Base-by-base conservation (phyloP, 2,888 invertebrate species). In the Orthosia gracilis region DNA sequence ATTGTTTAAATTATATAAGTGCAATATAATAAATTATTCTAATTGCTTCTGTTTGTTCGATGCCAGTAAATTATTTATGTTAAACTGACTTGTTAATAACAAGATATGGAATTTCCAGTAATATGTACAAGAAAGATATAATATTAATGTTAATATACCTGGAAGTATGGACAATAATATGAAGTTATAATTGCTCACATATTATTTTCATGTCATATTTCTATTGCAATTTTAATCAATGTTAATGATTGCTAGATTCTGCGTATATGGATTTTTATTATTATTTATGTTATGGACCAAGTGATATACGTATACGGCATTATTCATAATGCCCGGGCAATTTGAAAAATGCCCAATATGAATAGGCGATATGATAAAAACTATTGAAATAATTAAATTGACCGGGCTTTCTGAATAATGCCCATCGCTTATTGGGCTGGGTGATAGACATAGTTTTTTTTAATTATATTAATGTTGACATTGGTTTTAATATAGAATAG, bases 91-190 rank as follows among this genome's bases (percentile, higher is more conserved):
- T 61, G n/a, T 66, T 62, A 74, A 55, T 7, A 73, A 71, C 55
- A 75, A 64, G 26, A 47, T 73, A 47, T 62, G 62, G 68, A 73
- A 75, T 82, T 84, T 69, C 78, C 67, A 78, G 23, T 31, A 69
- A 63, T 69, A 57, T 12, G 21, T 4, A 23, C 23, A 57, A 40
- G 45, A 69, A 66, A 70, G 21, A 81, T 54, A 49, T 69, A 58
- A 61, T 62, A 75, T 55, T 67, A 69, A 76, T 78, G 55, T 52
- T 49, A 67, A 73, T 83, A 61, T 69, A 83, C 71, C 74, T 75
- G 75, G 75, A 83, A 80, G 58, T 62, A 21, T 49, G n/a, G 18
- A 61, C 17, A 62, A 67, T 63, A 76, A 73, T 69, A 69, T 45
- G 4, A 45, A 50, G 45, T 58, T 68, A 31, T 77, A 68, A 68